Conservation (phyloP, 2,888 invertebrate species). For the Theretra japonica region DNA sequence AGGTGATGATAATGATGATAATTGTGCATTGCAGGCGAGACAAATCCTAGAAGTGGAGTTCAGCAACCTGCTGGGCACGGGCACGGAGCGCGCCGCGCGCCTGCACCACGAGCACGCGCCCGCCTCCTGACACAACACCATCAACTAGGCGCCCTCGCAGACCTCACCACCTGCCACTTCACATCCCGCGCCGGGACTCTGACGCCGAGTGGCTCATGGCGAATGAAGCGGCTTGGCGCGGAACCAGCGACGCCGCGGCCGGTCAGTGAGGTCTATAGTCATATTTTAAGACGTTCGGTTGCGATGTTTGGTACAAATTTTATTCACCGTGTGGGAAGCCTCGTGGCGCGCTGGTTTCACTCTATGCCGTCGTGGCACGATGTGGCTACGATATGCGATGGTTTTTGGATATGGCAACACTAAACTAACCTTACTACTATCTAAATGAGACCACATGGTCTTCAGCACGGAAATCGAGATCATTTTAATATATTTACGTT, state of each 20-base stretch:
- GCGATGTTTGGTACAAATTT: slow-evolving; percentile 17
- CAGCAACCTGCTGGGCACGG: slow-evolving; percentile 91
- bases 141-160: slow-evolving; percentile 46
- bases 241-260: not conserved
- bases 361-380: not conserved
- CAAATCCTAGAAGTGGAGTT: slow-evolving; percentile 97
- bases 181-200: not conserved
- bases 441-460: not conserved
- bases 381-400: slow-evolving; percentile 20
- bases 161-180: not conserved
- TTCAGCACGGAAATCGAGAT: not conserved
- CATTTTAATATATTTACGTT: slow-evolving; percentile 4
- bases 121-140: slow-evolving; percentile 75
- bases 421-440: not conserved
- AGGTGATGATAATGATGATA: not conserved
- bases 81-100: slow-evolving; percentile 91
- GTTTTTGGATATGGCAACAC: slow-evolving; percentile 26
- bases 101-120: slow-evolving; percentile 63
- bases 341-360: not conserved
- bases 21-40: slow-evolving; percentile 88
- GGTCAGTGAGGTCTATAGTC: not conserved
- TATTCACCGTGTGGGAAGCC: not conserved
- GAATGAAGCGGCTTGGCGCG: not conserved
- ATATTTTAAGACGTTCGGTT: not conserved
- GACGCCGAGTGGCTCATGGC: too few species aligned